A percentile compares a stretch with the other conserved stretches of the same genome.
phyloP scores from a whole-genome alignment of 2,797 vertebrate species.

The Streptopelia turtur region DNA sequence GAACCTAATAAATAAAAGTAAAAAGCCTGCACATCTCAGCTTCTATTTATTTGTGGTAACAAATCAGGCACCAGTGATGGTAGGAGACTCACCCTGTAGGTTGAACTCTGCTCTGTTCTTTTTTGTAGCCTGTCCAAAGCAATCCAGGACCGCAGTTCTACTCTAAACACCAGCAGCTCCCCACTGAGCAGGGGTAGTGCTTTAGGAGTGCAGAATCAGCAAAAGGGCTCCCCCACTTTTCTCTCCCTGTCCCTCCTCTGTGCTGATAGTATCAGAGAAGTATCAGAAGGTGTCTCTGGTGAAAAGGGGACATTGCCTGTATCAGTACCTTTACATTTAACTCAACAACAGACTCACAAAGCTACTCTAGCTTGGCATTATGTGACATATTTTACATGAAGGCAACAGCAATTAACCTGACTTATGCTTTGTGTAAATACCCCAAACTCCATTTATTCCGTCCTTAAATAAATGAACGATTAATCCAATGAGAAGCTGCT shows the following conservation, averaged over 20 bases:
- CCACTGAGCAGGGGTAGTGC: not conserved
- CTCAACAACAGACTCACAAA: not conserved
- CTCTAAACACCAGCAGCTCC: slow-evolving; percentile 41
- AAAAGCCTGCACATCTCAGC: not conserved
- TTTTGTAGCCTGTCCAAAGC: slow-evolving; percentile 55
- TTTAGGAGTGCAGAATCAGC: slow-evolving; percentile 28
- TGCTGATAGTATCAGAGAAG: not conserved
- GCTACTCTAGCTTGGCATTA: not conserved
- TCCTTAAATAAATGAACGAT: not conserved
- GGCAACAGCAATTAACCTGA: not conserved
- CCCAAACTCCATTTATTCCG: not conserved
- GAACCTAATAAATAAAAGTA: slow-evolving; percentile 3
- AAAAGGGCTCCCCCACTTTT: not conserved
- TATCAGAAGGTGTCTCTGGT: not conserved
- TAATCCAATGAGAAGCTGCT: not conserved
- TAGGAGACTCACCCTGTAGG: slow-evolving; percentile 1
- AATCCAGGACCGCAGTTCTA: not conserved
- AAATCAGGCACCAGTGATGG: not conserved
- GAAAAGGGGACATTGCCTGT: not conserved
- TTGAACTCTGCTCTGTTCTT: slow-evolving; percentile 12
- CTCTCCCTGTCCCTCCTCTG: not conserved
- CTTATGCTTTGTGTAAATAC: not conserved
- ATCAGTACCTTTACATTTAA: not conserved
- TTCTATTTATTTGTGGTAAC: slow-evolving; percentile 27
- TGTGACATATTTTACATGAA: not conserved